Percentiles rank a stretch among this genome's conserved stretches.
phyloP scores from a whole-genome alignment of 2,113 vertebrate species.

The Athene noctua region DNA sequence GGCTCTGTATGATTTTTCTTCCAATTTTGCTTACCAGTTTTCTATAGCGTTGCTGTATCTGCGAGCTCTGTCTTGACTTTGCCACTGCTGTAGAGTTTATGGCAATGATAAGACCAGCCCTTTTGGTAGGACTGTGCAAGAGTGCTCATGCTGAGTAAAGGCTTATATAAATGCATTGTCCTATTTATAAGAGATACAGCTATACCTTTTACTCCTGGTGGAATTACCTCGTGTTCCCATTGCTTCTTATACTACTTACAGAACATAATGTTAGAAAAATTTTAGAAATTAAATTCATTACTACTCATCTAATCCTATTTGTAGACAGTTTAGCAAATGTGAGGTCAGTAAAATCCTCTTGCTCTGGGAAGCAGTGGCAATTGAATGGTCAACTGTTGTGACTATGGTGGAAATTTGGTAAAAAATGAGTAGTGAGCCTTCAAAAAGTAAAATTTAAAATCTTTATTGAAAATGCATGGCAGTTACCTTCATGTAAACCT shows the following conservation, averaged over 20 bases:
- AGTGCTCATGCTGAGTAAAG: neutral
- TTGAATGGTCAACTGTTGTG: neutral
- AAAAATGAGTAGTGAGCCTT: neutral
- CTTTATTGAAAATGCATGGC: neutral
- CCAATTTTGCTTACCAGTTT: neutral
- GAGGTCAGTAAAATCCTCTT: neutral
- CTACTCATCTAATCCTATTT: neutral
- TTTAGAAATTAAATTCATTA: neutral
- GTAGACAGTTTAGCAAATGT: neutral
- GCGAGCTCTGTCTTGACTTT: neutral
- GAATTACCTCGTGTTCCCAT: neutral
- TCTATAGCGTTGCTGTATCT: accelerated
- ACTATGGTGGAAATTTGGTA: neutral
- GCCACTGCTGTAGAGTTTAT: neutral
- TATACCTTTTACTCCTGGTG: neutral
- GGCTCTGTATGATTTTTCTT: neutral
- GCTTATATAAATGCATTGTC: neutral
- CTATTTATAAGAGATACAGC: neutral
- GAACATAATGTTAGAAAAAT: neutral
- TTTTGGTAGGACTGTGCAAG: neutral
- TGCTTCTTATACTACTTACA: neutral
- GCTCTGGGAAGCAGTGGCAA: neutral
- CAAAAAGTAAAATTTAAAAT: neutral
- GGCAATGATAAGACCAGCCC: accelerated
- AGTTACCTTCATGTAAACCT: neutral